phyloP scores from a whole-genome alignment of 1,140 invertebrate genomes.

The Penaeus chinensis region DNA sequence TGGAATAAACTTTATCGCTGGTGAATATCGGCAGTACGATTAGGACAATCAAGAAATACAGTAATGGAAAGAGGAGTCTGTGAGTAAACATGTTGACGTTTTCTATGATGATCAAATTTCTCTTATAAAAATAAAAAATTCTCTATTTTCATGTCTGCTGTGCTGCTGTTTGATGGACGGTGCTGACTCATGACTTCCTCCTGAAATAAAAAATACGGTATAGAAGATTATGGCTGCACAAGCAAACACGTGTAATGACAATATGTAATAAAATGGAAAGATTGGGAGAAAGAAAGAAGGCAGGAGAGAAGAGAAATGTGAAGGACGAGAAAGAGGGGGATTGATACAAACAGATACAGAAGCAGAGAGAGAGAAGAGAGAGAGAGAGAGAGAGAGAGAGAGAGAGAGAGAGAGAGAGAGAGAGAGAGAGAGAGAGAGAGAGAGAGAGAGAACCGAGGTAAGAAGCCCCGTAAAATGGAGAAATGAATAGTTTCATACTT shows the following conservation, averaged over 20 bases:
- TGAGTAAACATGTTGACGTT: conserved; percentile 19
- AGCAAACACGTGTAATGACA: too few relatives aligned
- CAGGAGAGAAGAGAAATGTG: not conserved
- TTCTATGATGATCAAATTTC: not conserved
- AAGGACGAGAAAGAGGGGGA: not conserved
- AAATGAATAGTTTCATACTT: too few relatives aligned
- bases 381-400: too few relatives aligned
- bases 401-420: too few relatives aligned
- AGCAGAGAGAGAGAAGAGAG: conserved; percentile 18
- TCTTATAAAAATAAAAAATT: not conserved
- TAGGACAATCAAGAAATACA: conserved; percentile 40
- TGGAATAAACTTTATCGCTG: conserved; percentile 42
- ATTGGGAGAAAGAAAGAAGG: too few relatives aligned
- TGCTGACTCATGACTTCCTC: not conserved
- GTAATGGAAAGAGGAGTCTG: conserved; percentile 26
- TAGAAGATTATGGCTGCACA: not conserved
- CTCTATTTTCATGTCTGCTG: too few relatives aligned
- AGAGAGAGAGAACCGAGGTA: too few relatives aligned
- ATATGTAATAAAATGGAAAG: too few relatives aligned
- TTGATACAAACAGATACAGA: not conserved
- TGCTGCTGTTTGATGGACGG: too few relatives aligned
- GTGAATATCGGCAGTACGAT: conserved; percentile 34
- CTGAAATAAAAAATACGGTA: not conserved
- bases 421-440: too few relatives aligned
- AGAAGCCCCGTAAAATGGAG: too few relatives aligned